Evolutionary conservation across 1,140 invertebrate species (phyloP).

Genomic region (Heliconius hewitsoni): DNA sequence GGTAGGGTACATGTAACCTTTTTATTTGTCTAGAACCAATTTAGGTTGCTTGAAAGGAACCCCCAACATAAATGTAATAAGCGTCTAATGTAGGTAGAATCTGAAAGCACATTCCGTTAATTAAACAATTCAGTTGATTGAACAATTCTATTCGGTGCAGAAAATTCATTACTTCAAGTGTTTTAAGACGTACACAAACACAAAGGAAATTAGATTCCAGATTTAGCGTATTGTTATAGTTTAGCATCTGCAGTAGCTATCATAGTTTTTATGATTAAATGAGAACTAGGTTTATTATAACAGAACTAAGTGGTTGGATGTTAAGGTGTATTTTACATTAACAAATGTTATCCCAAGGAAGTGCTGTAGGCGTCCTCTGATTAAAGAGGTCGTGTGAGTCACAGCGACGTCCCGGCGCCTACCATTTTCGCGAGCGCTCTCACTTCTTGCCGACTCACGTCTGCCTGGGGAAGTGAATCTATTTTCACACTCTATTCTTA

Average conservation of each 20-base stretch:
- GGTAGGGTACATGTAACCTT: neutral
- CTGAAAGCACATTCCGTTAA: conserved; percentile 4
- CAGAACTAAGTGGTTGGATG: neutral
- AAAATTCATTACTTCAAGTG: conserved; percentile 17
- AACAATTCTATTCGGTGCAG: conserved; percentile 21
- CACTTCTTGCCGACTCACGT: conserved; percentile 45
- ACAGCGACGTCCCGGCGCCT: conserved; percentile 67
- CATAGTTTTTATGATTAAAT: conserved; percentile 41
- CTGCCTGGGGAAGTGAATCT: conserved; percentile 56
- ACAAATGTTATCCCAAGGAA: conserved; percentile 47
- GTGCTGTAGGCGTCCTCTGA: conserved; percentile 49
- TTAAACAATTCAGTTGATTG: conserved; percentile 7
- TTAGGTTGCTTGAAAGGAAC: neutral
- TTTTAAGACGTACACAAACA: conserved; percentile 29
- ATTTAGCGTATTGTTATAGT: conserved; percentile 47
- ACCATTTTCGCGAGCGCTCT: conserved; percentile 49
- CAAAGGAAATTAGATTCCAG: conserved; percentile 39
- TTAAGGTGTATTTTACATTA: conserved; percentile 47
- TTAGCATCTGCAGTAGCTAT: conserved; percentile 43
- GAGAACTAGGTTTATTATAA: conserved; percentile 16
- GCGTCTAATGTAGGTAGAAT: conserved; percentile 5
- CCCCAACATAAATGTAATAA: neutral
- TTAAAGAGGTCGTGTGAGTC: conserved; percentile 71
- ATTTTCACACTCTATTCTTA: conserved; percentile 55
- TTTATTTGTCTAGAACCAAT: conserved; percentile 10